Base-by-base conservation (phyloP, 2,888 invertebrate genomes). In the Synanthedon formicaeformis region DNA sequence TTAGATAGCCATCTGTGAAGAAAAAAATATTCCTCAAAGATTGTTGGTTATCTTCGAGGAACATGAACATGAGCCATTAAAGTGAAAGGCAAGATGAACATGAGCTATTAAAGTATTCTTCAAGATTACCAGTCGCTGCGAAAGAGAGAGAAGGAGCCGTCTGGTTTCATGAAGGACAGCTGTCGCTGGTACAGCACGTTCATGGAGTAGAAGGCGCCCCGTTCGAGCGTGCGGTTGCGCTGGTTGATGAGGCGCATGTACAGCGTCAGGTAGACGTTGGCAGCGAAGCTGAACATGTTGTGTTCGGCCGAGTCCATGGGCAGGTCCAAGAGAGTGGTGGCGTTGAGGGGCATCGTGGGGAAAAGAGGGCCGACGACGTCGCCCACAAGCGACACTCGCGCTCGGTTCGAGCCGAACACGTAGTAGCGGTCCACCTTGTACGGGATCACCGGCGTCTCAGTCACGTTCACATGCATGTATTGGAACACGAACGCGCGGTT, bases 231-330 rank as follows among this genome's bases (percentile, higher is more conserved):
- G 50, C 92, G 89, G 75, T 95, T 94, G 12, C 96, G 89, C 70
- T 97, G 96, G 80, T 96, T 96, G 53, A 96, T 95, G 55, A 94
- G 88, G 8, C 96, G 90, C 94, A 98, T 96, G 81, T 97, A 97
- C 68, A 95, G 88, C 0, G 95, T 92, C 0, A 96, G 94, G 81
- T 96, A 95, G 79, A 98, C 91, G 82, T 97, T 98, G 13, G 95
- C 95, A 0, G 98, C 98, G 81, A 99, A 97, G 61, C 97, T 97
- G 84, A 97, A 99, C 90, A 98, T 95, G 73, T 96, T 97, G 77
- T 97, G 97, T 75, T 99, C 98, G 0, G 94, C 97, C 0, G 94
- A 94, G 71, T 96, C 96, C 95, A 96, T 95, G 0, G 96, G 96
- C 60, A 96, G 69, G 64, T 92, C 83, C 1, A 96, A 81, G 53